These are phyloP conservation scores for Cryptoblepharus egeriae DNA, from an alignment of 2,797 vertebrate species.

Conservation along the genomic window DNA sequence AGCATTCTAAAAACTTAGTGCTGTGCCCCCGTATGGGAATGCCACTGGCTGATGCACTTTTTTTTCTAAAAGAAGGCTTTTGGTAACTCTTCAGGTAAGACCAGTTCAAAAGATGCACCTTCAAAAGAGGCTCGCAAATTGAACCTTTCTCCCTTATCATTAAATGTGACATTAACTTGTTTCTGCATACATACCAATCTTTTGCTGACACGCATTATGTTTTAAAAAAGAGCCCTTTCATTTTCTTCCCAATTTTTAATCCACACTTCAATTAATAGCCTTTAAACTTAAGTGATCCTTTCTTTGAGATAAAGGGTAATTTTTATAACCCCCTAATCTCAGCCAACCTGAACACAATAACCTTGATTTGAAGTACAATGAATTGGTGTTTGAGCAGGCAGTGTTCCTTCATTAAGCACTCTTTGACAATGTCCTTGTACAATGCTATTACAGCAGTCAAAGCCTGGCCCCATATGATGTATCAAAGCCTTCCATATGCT, in stretches of 20 bases:
- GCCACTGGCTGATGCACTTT: no score
- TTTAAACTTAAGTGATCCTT: constrained; percentile 55
- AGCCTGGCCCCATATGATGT: constrained; percentile 51
- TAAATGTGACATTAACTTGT: constrained; percentile 6
- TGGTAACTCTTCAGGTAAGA: background rate
- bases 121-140: constrained; percentile 18
- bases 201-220: background rate
- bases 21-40: no score
- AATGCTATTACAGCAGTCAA: constrained; percentile 57
- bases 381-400: constrained; percentile 50
- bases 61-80: background rate
- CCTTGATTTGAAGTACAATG: constrained; percentile 59
- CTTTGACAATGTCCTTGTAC: constrained; percentile 60
- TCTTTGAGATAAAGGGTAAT: constrained; percentile 38
- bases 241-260: constrained; percentile 35
- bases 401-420: constrained; percentile 57
- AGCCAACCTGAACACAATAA: constrained; percentile 31
- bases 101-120: constrained; percentile 8
- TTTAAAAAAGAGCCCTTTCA: constrained; percentile 10
- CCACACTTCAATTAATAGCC: constrained; percentile 46
- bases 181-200: background rate
- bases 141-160: background rate
- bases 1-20: no score
- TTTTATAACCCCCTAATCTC: constrained; percentile 52
- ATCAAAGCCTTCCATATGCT: constrained; percentile 36